Evolutionary conservation across 2,113 vertebrate species (phyloP).

Genomic region (Gallinago undulata): DNA sequence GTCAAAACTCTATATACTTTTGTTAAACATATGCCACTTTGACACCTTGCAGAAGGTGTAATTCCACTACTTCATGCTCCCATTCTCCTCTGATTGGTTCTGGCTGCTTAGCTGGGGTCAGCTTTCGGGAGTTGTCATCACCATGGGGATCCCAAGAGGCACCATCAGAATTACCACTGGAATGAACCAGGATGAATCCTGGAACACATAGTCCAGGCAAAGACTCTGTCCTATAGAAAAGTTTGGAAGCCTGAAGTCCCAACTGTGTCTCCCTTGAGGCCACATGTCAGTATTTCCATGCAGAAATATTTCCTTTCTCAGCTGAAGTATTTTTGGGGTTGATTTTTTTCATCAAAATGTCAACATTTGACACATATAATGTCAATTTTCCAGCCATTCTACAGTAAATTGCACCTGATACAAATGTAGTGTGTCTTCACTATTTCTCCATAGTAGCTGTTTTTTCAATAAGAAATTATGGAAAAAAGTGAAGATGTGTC

Average conservation of each 20-base stretch:
- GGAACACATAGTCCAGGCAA: neutral
- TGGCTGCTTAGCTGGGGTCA: neutral
- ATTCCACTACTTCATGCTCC: neutral
- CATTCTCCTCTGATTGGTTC: neutral
- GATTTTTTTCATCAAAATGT: slow-evolving; percentile 41
- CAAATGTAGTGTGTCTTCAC: neutral
- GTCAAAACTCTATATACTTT: neutral
- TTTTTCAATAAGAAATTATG: slow-evolving; percentile 46
- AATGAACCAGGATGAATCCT: neutral
- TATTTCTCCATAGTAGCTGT: neutral
- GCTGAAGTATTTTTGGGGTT: neutral
- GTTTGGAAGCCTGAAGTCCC: neutral
- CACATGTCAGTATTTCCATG: neutral
- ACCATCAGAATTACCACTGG: neutral
- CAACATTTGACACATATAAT: slow-evolving; percentile 11
- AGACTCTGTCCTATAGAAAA: neutral
- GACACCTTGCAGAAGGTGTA: neutral
- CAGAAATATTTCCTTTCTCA: neutral
- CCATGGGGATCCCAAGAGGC: neutral
- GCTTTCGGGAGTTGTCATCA: neutral
- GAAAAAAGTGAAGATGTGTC: slow-evolving; percentile 25
- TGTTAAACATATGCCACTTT: neutral
- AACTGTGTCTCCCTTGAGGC: neutral
- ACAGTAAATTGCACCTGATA: neutral
- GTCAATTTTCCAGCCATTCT: slow-evolving; percentile 10